A percentile compares a stretch with the other conserved stretches of the same genome.
Evolutionary conservation across 2,888 invertebrate genomes (phyloP).

Genomic region (Nesidiocoris tenuis): DNA sequence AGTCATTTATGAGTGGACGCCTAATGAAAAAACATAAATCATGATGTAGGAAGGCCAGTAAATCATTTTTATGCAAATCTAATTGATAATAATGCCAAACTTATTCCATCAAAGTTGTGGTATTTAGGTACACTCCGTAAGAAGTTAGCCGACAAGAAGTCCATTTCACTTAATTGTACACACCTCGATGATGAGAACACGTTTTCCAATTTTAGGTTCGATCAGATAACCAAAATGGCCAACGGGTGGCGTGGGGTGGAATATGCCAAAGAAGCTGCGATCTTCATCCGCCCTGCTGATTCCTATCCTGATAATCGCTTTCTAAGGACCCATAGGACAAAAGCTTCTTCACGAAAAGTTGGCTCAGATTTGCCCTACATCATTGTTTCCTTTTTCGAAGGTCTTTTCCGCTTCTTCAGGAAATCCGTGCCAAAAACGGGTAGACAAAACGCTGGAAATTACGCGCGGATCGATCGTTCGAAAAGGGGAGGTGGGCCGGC

Average conservation of each 20-base stretch:
- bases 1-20: too few species aligned
- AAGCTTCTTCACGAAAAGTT: background rate
- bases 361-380: background rate
- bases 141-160: too few species aligned
- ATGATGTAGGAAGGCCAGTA: too few species aligned
- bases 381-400: background rate
- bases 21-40: too few species aligned
- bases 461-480: conserved; percentile 20
- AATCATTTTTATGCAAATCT: too few species aligned
- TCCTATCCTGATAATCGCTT: background rate
- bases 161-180: too few species aligned
- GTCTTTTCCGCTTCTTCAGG: background rate
- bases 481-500: conserved; percentile 25
- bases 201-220: too few species aligned
- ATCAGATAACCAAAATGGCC: background rate
- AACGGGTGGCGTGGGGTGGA: background rate
- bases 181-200: too few species aligned
- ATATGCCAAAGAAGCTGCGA: background rate
- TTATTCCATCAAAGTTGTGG: too few species aligned
- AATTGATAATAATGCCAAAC: too few species aligned
- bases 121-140: too few species aligned
- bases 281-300: background rate
- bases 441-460: background rate
- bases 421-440: conserved; percentile 8
- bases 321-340: background rate